Evolutionary conservation across 2,113 vertebrate genomes (phyloP), one percentile per base, ranked within the genome.

Genomic region (Anhinga anhinga): DNA sequence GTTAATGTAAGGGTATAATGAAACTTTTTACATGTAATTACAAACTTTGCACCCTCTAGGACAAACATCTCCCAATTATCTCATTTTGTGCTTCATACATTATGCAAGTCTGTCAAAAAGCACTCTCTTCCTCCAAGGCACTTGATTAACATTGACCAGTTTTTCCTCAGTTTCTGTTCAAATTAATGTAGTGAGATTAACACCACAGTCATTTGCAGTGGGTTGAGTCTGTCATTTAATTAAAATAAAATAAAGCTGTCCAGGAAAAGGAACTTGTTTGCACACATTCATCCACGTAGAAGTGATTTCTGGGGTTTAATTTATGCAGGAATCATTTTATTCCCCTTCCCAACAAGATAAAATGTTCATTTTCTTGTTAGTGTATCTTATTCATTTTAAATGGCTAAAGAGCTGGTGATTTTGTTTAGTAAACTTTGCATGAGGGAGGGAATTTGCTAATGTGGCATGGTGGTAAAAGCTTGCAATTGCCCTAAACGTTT

Each of bases 171-270:
- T 96, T 97, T 94, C 93, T 86, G 63, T 94, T 97, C 89, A 97
- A 96, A 97, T 88, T 88, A 96, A 91, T 88, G 59, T 73, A 87
- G 78, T 82, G 70, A 97, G 90, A 97, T 97, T 96, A 97, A 95
- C 90, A 91, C 50, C 71, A 79, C 70, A 94, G 78, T 97, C 97
- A 97, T 97, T 98, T 97, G 76, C 88, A 95, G 73, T 85, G 78
- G 50, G 25, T 77, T 82, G n/a, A 95, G 34, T 58, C 74, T 97
- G 73, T 81, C 52, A 30, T 94, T 97, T 98, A 97, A 97, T 96
- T 98, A 96, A 96, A 97, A 94, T 91, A 95, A 97, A 91, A 95
- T 80, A 85, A 96, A 91, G 44, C 55, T 93, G 29, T 82, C 88
- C 55, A 18, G 74, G 42, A 90, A 96, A 96, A 95, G 21, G 77